These are phyloP conservation scores for Cryptops parisi DNA, from an alignment of 2,888 invertebrate genomes.

Conservation along the genomic window DNA sequence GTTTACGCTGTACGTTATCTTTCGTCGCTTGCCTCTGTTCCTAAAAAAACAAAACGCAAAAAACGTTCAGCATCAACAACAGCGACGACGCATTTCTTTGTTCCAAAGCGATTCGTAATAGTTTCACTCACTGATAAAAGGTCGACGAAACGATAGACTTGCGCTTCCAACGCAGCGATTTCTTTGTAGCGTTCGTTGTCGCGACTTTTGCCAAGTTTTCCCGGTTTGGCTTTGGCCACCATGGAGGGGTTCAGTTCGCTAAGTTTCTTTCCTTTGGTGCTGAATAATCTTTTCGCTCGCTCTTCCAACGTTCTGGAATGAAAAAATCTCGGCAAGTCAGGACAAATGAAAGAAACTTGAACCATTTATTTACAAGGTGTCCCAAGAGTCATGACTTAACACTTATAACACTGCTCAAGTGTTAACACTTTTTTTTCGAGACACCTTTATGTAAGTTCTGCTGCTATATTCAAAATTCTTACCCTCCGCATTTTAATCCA, in stretches of 20 bases:
- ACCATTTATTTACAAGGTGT: too few species aligned
- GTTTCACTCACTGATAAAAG: slow-evolving; percentile 44
- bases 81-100: too few species aligned
- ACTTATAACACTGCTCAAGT: too few species aligned
- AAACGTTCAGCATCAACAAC: too few species aligned
- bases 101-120: too few species aligned
- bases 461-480: too few species aligned
- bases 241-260: slow-evolving; percentile 80
- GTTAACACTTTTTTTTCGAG: not conserved
- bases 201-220: slow-evolving; percentile 39
- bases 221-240: slow-evolving; percentile 76
- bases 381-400: too few species aligned
- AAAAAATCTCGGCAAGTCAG: slow-evolving; percentile 1
- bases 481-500: slow-evolving; percentile 94
- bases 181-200: slow-evolving; percentile 59
- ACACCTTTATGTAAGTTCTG: not conserved
- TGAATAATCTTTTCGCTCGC: slow-evolving; percentile 87
- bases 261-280: slow-evolving; percentile 72
- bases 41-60: slow-evolving; percentile 1
- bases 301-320: slow-evolving; percentile 69
- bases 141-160: slow-evolving; percentile 75
- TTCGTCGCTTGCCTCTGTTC: slow-evolving; percentile 80
- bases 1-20: slow-evolving; percentile 96
- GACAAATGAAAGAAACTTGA: not conserved
- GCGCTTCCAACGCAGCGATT: slow-evolving; percentile 72